phyloP scores from a whole-genome alignment of 37 sponge, comb jelly and placozoan genomes.

The Cliona cf. orientalis region DNA sequence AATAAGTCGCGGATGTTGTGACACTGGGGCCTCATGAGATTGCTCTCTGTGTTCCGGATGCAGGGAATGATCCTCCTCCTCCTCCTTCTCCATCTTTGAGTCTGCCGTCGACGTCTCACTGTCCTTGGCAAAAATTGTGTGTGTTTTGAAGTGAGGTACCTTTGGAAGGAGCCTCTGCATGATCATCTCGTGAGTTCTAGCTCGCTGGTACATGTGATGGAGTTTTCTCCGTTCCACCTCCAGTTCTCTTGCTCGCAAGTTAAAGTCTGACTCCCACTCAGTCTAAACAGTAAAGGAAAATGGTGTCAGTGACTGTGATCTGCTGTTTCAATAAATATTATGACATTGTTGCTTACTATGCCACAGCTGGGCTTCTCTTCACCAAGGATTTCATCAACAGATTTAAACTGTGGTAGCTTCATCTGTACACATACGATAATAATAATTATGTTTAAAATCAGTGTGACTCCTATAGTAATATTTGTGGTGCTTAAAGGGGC shows the following conservation, averaged over 20 bases:
- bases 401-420: background rate
- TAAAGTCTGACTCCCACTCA: background rate
- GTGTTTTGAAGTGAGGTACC: background rate
- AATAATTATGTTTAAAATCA: background rate
- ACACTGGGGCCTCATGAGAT: background rate
- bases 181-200: slow-evolving; percentile 37
- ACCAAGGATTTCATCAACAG: slow-evolving; percentile 5
- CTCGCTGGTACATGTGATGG: slow-evolving; percentile 37
- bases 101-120: background rate
- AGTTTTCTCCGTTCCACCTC: background rate
- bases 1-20: background rate
- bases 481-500: background rate
- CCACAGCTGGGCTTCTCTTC: slow-evolving; percentile 18
- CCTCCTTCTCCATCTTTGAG: background rate
- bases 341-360: background rate
- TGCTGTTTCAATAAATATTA: background rate
- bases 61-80: background rate
- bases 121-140: no score
- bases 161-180: slow-evolving; percentile 17
- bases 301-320: background rate
- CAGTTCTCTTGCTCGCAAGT: background rate
- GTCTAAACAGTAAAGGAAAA: background rate
- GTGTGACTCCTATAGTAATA: no score
- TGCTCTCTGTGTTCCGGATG: background rate
- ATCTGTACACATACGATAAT: background rate